A percentile compares a stretch with the other conserved stretches of the same genome.
Conservation (phyloP, 2,113 vertebrate species). For the Trogon melanurus region DNA sequence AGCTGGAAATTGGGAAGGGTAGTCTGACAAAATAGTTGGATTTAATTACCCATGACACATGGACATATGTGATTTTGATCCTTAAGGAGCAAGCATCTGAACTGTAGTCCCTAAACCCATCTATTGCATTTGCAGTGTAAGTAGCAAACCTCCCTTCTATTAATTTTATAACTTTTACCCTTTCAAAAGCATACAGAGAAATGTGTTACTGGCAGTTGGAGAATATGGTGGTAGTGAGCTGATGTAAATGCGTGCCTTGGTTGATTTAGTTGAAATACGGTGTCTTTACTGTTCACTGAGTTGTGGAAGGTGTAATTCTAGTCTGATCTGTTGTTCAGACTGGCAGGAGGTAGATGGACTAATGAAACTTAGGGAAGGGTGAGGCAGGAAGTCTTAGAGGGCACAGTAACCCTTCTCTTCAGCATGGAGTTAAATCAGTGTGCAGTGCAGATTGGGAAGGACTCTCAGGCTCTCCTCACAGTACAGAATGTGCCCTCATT, state of each 20-base stretch:
- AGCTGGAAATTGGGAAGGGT: background rate
- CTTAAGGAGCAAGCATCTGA: background rate
- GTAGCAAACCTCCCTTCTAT: background rate
- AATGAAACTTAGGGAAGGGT: background rate
- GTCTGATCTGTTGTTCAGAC: background rate
- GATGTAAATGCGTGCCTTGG: background rate
- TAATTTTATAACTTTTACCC: background rate
- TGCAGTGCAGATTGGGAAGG: background rate
- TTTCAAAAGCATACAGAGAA: background rate
- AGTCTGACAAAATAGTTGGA: background rate
- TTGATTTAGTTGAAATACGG: background rate
- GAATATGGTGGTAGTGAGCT: background rate
- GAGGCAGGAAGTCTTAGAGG: background rate
- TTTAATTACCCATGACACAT: background rate
- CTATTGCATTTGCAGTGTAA: background rate
- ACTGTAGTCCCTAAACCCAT: background rate
- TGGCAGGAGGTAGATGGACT: background rate
- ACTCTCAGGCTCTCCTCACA: background rate
- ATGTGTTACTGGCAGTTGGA: background rate
- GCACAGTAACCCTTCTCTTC: background rate
- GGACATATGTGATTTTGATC: background rate
- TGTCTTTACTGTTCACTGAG: background rate
- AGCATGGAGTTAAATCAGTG: background rate
- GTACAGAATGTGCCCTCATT: background rate
- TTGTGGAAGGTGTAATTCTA: background rate